Evolutionary conservation across 2,113 vertebrate genomes (phyloP), one percentile per base, ranked within the genome.

Genomic region (Geococcyx californianus): DNA sequence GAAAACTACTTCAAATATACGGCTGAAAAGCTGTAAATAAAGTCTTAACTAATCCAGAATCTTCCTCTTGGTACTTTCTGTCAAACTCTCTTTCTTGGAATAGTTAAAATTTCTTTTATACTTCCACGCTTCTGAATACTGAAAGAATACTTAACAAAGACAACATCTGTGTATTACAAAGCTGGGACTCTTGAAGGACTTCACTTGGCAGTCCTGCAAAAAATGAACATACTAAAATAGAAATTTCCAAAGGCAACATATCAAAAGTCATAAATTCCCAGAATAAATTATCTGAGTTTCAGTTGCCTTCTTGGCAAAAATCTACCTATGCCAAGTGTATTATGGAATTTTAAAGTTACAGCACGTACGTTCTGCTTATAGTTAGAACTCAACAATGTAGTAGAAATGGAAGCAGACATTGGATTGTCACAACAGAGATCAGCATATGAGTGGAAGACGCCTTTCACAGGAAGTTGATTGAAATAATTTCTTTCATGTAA

Each of bases 161-260:
- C 85, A 97, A 93, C 85, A 95, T 91, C 90, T 85, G 74, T 91
- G 91, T 95, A 95, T 95, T 87, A 94, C 87, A 91, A 93, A 95
- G 77, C 81, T 93, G 75, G 51, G 63, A 91, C 72, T 91, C 75
- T 83, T 94, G 90, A 97, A 95, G 92, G 90, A 90, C 85, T 95
- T 93, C 68, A 80, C 79, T 95, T 93, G 90, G 91, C 94, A 92
- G 68, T 94, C 92, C 88, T 84, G 90, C 76, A 90, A 95, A 45
- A 92, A 92, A 94, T 47, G 79, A 94, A 56, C 42, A 63, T 55
- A 34, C 75, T 56, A 44, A 94, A 96, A 95, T 72, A 92, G 91
- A 96, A 94, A 94, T 74, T 95, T 82, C 79, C 88, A 91, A 90
- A 92, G 74, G 85, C 83, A 92, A 82, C 42, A 54, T 81, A 81